Evolutionary conservation across 1,140 invertebrate species (phyloP), one percentile per base, ranked within the genome.

Genomic region (Luehdorfia chinensis): DNA sequence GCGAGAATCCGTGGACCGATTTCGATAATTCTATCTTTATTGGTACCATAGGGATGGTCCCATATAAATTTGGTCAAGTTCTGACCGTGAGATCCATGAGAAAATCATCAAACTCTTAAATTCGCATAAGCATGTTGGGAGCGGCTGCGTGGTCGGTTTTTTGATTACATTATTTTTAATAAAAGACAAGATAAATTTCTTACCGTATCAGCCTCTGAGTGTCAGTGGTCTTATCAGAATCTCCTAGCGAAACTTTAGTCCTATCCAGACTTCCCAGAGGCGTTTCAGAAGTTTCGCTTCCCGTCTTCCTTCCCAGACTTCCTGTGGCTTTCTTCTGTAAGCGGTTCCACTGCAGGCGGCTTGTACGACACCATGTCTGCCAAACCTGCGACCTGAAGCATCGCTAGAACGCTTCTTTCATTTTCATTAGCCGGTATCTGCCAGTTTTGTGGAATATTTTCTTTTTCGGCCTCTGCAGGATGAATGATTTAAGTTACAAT

Each of bases 211-310:
- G 66, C 32, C 53, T 64, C 19, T 52, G 55, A 0, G 76, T 73
- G 21, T 84, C 78, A 0, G 76, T 83, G 2, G 71, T 75, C 1
- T 56, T 52, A 11, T 75, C 75, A 0, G 77, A 75, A 16, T 78
- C 76, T 0, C 80, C 77, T 1, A 83, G 53, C 2, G 75, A 81
- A 34, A 84, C 80, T 44, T 75, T 77, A 0, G 80, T 84, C 19
- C 80, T 66, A 21, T 84, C 80, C 4, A 83, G 25, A 36, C 80
- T 84, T 8, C 78, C 80, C 6, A 80, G 43, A 0, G 58, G 73
- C 0, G 80, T 80, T 43, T 84, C 77, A 1, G 72, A 72, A 3
- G 45, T 47, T 0, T 65, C 66, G 27, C 68, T 73, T 14, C 32
- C 41, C 9, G 43, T 21, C 28, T n/a, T 46, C 39, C 41, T 31